A percentile compares a stretch with the other conserved stretches of the same genome.
phyloP scores from a whole-genome alignment of 2,113 vertebrate genomes.

The Struthidea cinerea region DNA sequence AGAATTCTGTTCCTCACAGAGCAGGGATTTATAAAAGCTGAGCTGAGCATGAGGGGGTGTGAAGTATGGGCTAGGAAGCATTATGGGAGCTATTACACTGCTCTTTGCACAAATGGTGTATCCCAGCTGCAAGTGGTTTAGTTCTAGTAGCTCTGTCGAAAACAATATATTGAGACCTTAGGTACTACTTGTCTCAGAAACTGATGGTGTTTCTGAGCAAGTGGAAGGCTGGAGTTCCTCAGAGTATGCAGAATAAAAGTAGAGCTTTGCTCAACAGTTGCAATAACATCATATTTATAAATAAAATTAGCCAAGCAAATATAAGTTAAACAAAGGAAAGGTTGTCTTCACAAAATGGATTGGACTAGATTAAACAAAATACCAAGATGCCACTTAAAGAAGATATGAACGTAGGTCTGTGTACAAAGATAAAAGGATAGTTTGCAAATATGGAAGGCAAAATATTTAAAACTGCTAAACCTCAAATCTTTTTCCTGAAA shows the following conservation, averaged over 20 bases:
- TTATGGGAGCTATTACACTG: not conserved
- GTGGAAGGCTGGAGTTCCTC: not conserved
- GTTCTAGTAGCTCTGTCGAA: conserved; percentile 3
- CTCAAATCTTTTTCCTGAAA: not conserved
- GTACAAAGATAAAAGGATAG: not conserved
- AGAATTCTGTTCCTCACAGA: not conserved
- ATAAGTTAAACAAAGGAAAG: not conserved
- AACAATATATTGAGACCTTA: not conserved
- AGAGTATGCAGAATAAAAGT: not conserved
- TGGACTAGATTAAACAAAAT: not conserved
- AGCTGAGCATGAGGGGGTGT: not conserved
- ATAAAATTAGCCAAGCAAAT: not conserved
- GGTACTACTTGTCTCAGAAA: not conserved
- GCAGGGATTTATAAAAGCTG: not conserved
- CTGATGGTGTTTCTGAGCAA: not conserved
- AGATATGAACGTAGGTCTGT: not conserved
- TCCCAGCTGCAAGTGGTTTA: not conserved
- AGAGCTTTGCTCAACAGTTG: not conserved
- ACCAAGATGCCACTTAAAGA: not conserved
- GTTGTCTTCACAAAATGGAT: not conserved
- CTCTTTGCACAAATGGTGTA: not conserved
- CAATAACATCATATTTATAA: not conserved
- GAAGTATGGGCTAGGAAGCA: not conserved
- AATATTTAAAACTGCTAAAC: not conserved
- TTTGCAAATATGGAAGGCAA: not conserved